Percentiles rank a stretch among this genome's conserved stretches.
Evolutionary conservation across 2,797 vertebrate genomes (phyloP).

Genomic region (Anableps anableps): DNA sequence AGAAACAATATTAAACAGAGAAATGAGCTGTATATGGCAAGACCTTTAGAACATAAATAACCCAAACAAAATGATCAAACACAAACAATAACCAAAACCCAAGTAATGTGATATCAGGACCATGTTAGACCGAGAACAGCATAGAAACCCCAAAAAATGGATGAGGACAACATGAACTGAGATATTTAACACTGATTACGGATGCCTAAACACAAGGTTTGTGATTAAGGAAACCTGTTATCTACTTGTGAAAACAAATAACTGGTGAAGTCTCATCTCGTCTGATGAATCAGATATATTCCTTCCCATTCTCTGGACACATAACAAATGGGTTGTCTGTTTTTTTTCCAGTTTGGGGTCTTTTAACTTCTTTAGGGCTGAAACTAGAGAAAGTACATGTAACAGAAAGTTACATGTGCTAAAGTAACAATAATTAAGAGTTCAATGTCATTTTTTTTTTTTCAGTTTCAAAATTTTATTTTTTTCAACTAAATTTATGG

Average conservation of each 20-base stretch:
- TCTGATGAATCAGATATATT: background rate
- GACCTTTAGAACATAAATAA: background rate
- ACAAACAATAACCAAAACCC: background rate
- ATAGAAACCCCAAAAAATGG: background rate
- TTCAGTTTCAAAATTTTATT: background rate
- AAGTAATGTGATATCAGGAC: background rate
- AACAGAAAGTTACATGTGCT: background rate
- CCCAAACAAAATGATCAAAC: background rate
- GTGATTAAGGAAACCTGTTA: background rate
- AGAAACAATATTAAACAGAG: background rate
- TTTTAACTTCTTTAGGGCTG: background rate
- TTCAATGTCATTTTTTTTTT: conserved; percentile 12
- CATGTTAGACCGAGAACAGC: background rate
- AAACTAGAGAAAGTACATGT: background rate
- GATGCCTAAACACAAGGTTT: background rate
- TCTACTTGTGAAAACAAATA: background rate
- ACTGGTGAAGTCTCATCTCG: background rate
- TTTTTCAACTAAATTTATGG: background rate
- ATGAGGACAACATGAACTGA: background rate
- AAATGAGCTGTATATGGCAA: background rate
- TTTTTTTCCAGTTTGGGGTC: background rate
- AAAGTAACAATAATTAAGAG: conserved; percentile 11
- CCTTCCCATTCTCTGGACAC: background rate
- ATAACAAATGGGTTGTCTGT: background rate
- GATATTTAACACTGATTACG: background rate